These are phyloP conservation scores for Stercorarius parasiticus DNA, from an alignment of 2,113 vertebrate species.

Conservation along the genomic window DNA sequence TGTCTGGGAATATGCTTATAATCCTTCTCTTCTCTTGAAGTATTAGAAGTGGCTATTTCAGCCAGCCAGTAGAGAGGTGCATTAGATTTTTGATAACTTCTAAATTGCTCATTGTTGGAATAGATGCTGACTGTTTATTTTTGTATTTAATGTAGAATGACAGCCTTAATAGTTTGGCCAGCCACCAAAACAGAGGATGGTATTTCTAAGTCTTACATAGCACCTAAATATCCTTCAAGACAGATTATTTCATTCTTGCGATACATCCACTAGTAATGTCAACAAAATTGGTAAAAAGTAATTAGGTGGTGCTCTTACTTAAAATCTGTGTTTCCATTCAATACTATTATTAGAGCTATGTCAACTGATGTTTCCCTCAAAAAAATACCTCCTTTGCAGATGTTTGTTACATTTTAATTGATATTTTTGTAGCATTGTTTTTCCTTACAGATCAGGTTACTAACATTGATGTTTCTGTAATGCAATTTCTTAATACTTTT, in stretches of 20 bases:
- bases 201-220: background rate
- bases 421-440: background rate
- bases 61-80: background rate
- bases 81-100: background rate
- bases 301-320: background rate
- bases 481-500: background rate
- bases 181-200: background rate
- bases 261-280: background rate
- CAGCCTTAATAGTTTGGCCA: background rate
- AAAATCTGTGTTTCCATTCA: background rate
- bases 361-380: background rate
- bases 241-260: background rate
- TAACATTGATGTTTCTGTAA: background rate
- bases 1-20: background rate
- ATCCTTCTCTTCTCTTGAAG: background rate
- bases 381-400: background rate
- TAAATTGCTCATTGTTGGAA: background rate
- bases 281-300: background rate
- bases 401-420: background rate
- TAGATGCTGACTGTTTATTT: background rate
- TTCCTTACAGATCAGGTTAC: background rate
- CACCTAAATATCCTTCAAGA: background rate
- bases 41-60: background rate
- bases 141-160: background rate
- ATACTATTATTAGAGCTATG: background rate